Percentiles rank a stretch among this genome's conserved stretches.
phyloP scores from a whole-genome alignment of 2,113 vertebrate species.

The Dasyprocta punctata region DNA sequence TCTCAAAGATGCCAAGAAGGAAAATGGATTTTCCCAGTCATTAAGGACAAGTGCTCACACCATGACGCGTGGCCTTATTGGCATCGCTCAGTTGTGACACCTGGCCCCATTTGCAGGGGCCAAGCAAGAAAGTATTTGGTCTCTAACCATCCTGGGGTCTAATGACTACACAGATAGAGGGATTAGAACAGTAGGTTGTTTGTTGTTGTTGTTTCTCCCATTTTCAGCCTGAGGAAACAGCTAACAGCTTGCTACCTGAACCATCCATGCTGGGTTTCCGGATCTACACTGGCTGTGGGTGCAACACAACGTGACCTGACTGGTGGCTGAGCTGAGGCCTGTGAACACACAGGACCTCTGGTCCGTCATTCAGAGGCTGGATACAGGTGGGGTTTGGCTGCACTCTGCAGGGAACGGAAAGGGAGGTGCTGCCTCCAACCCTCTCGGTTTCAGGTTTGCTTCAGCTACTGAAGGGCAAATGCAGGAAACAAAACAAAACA shows the following conservation, averaged over 20 bases:
- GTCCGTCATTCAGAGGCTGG: not conserved
- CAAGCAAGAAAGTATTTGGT: not conserved
- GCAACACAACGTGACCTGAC: not conserved
- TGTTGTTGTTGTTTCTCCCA: not conserved
- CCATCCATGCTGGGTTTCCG: not conserved
- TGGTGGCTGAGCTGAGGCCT: not conserved
- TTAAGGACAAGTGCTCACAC: constrained; percentile 1
- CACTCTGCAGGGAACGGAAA: not conserved
- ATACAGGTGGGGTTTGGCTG: not conserved
- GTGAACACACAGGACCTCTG: not conserved
- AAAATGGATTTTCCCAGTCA: constrained; percentile 48
- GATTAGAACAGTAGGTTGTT: not conserved
- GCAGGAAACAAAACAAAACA: not conserved
- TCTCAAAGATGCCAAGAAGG: constrained; percentile 35
- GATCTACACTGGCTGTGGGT: not conserved
- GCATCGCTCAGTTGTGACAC: not conserved
- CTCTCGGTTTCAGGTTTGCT: not conserved
- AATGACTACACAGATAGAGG: not conserved
- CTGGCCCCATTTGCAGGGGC: not conserved
- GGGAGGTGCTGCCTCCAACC: not conserved
- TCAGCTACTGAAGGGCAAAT: not conserved
- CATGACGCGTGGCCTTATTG: not conserved
- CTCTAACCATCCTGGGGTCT: not conserved
- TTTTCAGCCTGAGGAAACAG: not conserved
- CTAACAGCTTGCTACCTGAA: not conserved